phyloP scores from a whole-genome alignment of 2,113 vertebrate genomes.

The Neolamprologus variostigma region DNA sequence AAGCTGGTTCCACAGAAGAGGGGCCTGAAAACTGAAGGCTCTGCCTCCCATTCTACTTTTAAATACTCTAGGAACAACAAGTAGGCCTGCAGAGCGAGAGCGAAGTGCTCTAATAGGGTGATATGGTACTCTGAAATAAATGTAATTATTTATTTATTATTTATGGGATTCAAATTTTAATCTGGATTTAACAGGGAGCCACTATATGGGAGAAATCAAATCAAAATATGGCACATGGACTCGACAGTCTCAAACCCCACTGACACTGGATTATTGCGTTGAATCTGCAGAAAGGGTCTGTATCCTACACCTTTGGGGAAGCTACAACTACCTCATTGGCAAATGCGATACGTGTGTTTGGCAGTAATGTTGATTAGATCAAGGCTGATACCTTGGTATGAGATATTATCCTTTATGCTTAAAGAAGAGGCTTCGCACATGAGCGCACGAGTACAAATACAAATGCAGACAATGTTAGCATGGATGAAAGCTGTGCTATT shows the following conservation, averaged over 20 bases:
- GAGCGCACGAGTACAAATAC: neutral
- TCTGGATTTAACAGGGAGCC: neutral
- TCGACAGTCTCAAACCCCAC: neutral
- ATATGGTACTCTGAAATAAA: neutral
- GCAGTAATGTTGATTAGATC: neutral
- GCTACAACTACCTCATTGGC: neutral
- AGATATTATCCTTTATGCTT: neutral
- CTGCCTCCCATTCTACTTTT: neutral
- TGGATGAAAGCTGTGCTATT: neutral
- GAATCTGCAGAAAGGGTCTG: neutral
- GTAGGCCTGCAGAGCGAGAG: fast-evolving
- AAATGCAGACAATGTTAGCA: neutral
- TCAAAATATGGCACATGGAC: fast-evolving
- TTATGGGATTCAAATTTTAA: neutral
- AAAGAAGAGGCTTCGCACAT: neutral
- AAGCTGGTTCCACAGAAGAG: neutral
- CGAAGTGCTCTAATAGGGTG: fast-evolving
- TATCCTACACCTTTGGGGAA: neutral
- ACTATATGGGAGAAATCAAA: neutral
- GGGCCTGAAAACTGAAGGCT: neutral
- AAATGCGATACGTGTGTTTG: neutral
- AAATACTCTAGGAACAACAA: neutral
- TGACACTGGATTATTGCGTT: neutral
- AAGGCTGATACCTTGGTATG: neutral
- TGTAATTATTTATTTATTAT: neutral